A percentile compares a stretch with the other conserved stretches of the same genome.
phyloP scores from a whole-genome alignment of 2,888 invertebrate species.

The Cryptocephalus moraei region DNA sequence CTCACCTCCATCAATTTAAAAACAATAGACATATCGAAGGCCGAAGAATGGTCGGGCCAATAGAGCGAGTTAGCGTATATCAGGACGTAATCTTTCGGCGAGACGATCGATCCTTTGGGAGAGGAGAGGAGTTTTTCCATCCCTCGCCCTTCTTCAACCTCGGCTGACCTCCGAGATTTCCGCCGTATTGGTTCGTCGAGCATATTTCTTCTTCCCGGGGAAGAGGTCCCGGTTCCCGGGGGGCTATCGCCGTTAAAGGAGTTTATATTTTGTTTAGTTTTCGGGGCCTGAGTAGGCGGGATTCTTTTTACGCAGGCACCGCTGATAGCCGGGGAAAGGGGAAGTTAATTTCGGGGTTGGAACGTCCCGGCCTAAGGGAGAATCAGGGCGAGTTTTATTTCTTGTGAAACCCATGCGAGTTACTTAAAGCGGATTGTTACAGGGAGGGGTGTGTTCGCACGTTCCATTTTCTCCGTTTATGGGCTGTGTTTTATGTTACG shows the following conservation, averaged over 20 bases:
- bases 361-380: too few relatives aligned
- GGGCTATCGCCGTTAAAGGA: not conserved
- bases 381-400: too few relatives aligned
- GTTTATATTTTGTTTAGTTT: not conserved
- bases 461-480: too few relatives aligned
- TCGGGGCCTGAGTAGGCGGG: not conserved
- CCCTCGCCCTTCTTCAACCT: slow-evolving; percentile 20
- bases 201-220: slow-evolving; percentile 10
- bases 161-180: slow-evolving; percentile 20
- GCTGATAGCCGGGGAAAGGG: too few relatives aligned
- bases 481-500: too few relatives aligned
- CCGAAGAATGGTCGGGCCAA: slow-evolving; percentile 22
- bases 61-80: slow-evolving; percentile 27
- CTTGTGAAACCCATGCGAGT: too few relatives aligned
- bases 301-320: too few relatives aligned
- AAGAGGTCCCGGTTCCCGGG: not conserved
- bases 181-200: slow-evolving; percentile 13
- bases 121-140: slow-evolving; percentile 13
- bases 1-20: slow-evolving; percentile 23
- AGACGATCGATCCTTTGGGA: slow-evolving; percentile 15
- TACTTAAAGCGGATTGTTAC: too few relatives aligned
- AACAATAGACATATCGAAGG: slow-evolving; percentile 21
- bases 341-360: too few relatives aligned
- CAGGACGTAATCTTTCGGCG: slow-evolving; percentile 27
- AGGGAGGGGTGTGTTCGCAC: too few relatives aligned